These are phyloP conservation scores for Apis dorsata DNA, from an alignment of 1,140 invertebrate species.

Conservation along the genomic window DNA sequence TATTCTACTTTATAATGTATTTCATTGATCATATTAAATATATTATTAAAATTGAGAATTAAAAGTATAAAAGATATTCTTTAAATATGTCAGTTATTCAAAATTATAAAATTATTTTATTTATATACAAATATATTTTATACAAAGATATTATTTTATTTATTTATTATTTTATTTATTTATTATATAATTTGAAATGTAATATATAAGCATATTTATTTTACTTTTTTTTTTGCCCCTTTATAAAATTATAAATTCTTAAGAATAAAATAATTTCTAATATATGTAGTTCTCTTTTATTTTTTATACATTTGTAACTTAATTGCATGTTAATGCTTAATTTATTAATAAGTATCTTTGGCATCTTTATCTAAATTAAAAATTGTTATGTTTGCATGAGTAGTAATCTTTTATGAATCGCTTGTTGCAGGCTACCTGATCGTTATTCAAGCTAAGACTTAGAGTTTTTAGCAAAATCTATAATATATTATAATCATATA, in stretches of 20 bases:
- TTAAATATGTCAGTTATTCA: neutral
- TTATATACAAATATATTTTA: slow-evolving; percentile 3
- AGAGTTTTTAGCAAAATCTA: slow-evolving; percentile 61
- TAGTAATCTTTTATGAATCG: slow-evolving; percentile 73
- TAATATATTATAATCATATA: slow-evolving; percentile 63
- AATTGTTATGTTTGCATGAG: slow-evolving; percentile 68
- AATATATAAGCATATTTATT: slow-evolving; percentile 3
- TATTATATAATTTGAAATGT: slow-evolving; percentile 1
- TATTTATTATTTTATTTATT: neutral
- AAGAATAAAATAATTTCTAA: neutral
- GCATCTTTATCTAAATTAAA: slow-evolving; percentile 27
- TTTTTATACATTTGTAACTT: slow-evolving; percentile 25
- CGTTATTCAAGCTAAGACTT: slow-evolving; percentile 70
- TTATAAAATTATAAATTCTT: neutral
- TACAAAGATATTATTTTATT: neutral
- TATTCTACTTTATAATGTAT: slow-evolving; percentile 41
- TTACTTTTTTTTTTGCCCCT: neutral
- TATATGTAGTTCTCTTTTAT: neutral
- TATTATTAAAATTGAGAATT: slow-evolving; percentile 8
- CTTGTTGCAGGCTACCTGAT: slow-evolving; percentile 72
- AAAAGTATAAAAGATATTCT: neutral
- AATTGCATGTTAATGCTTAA: slow-evolving; percentile 60
- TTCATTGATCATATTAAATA: slow-evolving; percentile 15
- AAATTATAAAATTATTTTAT: slow-evolving; percentile 11
- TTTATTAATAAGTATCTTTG: slow-evolving; percentile 41